phyloP scores from a whole-genome alignment of 2,797 vertebrate genomes.

The Channa striata region DNA sequence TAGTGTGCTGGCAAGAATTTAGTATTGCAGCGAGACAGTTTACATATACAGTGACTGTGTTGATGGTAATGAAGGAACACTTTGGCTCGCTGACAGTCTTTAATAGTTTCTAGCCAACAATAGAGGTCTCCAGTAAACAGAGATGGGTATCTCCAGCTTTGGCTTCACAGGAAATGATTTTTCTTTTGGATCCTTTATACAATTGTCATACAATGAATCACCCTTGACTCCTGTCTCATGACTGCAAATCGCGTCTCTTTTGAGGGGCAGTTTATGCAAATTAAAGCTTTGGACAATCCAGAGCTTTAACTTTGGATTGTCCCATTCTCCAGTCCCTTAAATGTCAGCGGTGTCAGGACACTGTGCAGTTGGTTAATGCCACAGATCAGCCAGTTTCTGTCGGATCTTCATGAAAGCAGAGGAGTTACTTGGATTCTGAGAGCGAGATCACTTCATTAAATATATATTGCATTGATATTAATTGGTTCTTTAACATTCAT shows the following conservation, averaged over 20 bases:
- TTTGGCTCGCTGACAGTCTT: neutral
- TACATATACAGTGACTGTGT: neutral
- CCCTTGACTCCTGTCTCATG: neutral
- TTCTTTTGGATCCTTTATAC: neutral
- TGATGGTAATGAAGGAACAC: neutral
- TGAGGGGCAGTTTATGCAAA: conserved; percentile 7
- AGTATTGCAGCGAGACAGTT: neutral
- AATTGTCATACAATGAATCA: neutral
- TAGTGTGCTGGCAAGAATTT: neutral
- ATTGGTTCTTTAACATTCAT: neutral
- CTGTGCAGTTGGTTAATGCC: conserved; percentile 20
- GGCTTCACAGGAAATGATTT: neutral
- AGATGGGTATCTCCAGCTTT: neutral
- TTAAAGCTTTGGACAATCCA: too few relatives aligned
- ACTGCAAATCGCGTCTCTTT: neutral
- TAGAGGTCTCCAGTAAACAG: neutral
- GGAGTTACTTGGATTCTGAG: neutral
- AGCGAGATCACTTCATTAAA: neutral
- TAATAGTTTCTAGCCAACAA: neutral
- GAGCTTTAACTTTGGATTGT: neutral
- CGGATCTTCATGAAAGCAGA: conserved; percentile 20
- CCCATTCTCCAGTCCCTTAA: conserved; percentile 17
- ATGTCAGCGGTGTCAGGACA: conserved; percentile 35
- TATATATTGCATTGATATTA: conserved; percentile 2
- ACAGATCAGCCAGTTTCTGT: conserved; percentile 30